Conservation (phyloP, 2,797 vertebrate species). For the Ibycter americanus region DNA sequence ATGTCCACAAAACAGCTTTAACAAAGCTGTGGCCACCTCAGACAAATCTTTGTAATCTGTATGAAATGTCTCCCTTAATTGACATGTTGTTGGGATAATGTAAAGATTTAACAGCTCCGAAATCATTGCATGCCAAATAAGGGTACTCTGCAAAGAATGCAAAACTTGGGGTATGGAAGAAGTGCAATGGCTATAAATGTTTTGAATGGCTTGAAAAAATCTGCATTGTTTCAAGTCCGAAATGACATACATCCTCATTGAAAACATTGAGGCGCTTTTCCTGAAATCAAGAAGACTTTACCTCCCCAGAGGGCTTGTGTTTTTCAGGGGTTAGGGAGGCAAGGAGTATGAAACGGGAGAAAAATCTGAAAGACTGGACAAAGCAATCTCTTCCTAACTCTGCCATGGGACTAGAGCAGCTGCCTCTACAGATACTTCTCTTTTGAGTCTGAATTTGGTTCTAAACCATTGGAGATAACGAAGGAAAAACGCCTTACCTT, state of each 20-base stretch:
- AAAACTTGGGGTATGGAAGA: not conserved
- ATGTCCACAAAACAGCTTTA: conserved; percentile 83
- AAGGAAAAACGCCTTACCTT: not conserved
- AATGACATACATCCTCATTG: not conserved
- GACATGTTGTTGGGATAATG: conserved; percentile 72
- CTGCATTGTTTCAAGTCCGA: conserved; percentile 35
- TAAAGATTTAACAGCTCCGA: conserved; percentile 72
- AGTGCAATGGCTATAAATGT: not conserved
- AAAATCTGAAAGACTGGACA: not conserved
- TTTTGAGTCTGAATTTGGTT: not conserved
- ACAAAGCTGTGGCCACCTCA: conserved; percentile 80
- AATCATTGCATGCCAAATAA: conserved; percentile 60
- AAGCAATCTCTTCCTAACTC: not conserved
- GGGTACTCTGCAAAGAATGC: not conserved
- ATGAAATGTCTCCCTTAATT: conserved; percentile 77
- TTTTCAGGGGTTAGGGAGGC: not conserved
- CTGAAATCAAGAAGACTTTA: not conserved
- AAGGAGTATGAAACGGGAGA: not conserved
- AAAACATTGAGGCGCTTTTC: not conserved
- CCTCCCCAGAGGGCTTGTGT: not conserved
- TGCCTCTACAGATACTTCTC: not conserved
- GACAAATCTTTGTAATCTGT: conserved; percentile 80
- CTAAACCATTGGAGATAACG: not conserved
- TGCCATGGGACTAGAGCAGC: not conserved
- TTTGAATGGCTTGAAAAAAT: conserved; percentile 39